Evolutionary conservation across 1,140 invertebrate genomes (phyloP), one percentile per base, ranked within the genome.

Genomic region (Phymastichus coffea): DNA sequence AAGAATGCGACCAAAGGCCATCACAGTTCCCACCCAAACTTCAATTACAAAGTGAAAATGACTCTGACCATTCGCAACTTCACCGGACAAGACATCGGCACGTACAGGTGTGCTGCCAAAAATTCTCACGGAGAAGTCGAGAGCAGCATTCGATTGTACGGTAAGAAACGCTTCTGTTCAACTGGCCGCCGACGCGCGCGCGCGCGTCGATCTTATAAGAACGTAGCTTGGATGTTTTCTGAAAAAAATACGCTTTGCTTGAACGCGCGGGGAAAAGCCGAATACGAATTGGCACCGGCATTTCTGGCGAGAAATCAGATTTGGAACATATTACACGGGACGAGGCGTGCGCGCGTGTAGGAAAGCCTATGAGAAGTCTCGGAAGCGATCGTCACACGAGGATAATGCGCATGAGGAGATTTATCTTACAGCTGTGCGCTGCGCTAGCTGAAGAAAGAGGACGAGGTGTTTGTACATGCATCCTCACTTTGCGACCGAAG

Each of bases 111-210:
- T 71, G 88, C 94, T 35, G 92, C 93, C 4, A 94, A 94, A 69
- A 98, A 97, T 81, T 91, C 90, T 3, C 81, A 96, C 2, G 94
- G 94, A 2, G 91, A 91, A 72, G 92, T 93, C 22, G 91, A 94
- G 69, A 92, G 92, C 74, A 87, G 85, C 59, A 95, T 97, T 73
- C 83, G 91, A 62, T 79, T 98, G 28, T 95, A 95, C 76, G 92
- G 94, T 96, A 80, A 87, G 85, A 74, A 57, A 4, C 12, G 33
- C 3, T 30, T n/a, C 22, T 7, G 30, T 57, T 17, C 4, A 48
- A 17, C 6, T 22, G 4, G 30, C n/a, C n/a, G n/a, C n/a, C n/a
- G 17, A 44, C 12, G 37, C 12, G 1, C 37, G 15, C 37, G 2
- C 37, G 19, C 22, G n/a, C 25, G 22, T n/a, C n/a, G n/a, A n/a